Evolutionary conservation across 2,888 invertebrate species (phyloP).

Genomic region (Orthosia cruda): DNA sequence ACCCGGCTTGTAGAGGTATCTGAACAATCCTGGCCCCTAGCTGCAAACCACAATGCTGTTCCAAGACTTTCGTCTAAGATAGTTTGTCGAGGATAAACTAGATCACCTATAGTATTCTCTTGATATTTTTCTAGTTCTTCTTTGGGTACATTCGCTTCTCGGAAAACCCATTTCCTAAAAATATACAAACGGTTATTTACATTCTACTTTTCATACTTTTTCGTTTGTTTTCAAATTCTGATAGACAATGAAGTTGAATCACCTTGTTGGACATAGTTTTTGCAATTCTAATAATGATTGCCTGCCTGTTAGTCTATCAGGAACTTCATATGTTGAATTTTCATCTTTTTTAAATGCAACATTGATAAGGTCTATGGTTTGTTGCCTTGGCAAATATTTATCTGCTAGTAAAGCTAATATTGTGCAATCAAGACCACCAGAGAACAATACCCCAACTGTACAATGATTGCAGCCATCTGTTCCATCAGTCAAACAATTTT

Average conservation of each 20-base stretch:
- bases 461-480: conserved; percentile 90
- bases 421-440: conserved; percentile 99
- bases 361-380: conserved; percentile 97
- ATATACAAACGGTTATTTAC: not conserved
- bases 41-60: conserved; percentile 99
- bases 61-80: conserved; percentile 99
- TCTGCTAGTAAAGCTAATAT: conserved; percentile 96
- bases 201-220: not conserved
- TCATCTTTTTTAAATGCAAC: conserved; percentile 96
- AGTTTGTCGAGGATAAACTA: conserved; percentile 96
- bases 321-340: conserved; percentile 93
- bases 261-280: conserved; percentile 93
- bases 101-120: conserved; percentile 92
- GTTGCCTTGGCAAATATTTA: conserved; percentile 92
- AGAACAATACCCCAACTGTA: conserved; percentile 96
- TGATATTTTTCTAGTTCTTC: conserved; percentile 93
- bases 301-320: conserved; percentile 96
- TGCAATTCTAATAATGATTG: conserved; percentile 94
- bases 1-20: conserved; percentile 93
- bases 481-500: conserved; percentile 88
- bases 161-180: conserved; percentile 95
- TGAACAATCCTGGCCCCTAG: conserved; percentile 92
- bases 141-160: conserved; percentile 95
- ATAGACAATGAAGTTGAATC: conserved; percentile 24
- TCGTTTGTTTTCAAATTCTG: not conserved